phyloP scores from a whole-genome alignment of 2,888 invertebrate species.

The Tetragnatha montana region DNA sequence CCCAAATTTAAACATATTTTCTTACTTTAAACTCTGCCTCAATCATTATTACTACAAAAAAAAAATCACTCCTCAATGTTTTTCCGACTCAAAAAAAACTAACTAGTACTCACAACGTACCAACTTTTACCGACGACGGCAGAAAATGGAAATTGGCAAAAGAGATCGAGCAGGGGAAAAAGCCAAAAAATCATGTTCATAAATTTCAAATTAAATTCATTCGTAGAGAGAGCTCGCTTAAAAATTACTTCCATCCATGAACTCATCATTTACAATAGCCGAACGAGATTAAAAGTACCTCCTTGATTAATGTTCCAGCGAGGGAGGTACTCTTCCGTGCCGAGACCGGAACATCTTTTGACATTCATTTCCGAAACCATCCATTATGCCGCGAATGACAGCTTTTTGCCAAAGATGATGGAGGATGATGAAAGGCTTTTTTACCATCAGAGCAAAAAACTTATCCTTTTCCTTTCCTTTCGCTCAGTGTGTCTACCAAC shows the following conservation, averaged over 20 bases:
- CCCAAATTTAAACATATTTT: too few relatives aligned
- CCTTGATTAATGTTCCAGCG: not conserved
- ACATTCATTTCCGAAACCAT: conserved; percentile 43
- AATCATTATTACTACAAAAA: too few relatives aligned
- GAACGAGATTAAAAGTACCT: not conserved
- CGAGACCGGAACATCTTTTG: not conserved
- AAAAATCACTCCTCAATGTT: too few relatives aligned
- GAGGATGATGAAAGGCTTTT: conserved; percentile 44
- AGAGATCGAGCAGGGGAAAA: too few relatives aligned
- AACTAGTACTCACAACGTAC: too few relatives aligned
- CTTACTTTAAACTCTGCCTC: too few relatives aligned
- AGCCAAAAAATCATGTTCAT: too few relatives aligned
- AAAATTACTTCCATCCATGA: not conserved
- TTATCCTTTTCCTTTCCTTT: not conserved
- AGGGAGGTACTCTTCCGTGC: not conserved
- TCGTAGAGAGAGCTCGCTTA: not conserved
- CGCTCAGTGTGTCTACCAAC: too few relatives aligned
- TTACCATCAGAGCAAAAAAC: not conserved
- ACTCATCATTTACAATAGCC: not conserved
- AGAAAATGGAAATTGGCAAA: too few relatives aligned
- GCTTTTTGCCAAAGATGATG: conserved; percentile 43
- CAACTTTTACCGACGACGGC: too few relatives aligned
- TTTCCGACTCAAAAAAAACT: too few relatives aligned
- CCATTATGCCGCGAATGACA: conserved; percentile 45
- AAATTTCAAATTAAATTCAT: too few relatives aligned